Percentiles rank a stretch among this genome's conserved stretches.
These are phyloP conservation scores for Eunapius fragilis DNA, from an alignment of 37 sponge, comb jelly and placozoan genomes.

Conservation along the genomic window DNA sequence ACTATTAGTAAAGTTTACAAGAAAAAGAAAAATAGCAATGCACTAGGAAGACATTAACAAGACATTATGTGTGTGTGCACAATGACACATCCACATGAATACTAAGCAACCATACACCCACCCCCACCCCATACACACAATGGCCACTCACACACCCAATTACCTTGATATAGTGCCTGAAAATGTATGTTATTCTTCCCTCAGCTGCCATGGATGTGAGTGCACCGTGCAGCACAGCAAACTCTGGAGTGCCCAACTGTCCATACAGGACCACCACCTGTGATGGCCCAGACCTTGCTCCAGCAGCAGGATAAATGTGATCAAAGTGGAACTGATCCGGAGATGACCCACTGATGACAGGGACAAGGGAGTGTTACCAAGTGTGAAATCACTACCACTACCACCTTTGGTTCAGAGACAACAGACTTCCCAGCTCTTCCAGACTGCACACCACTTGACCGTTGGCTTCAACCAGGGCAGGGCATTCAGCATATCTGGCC, in stretches of 20 bases:
- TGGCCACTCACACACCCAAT: background rate
- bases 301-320: slow-evolving; percentile 57
- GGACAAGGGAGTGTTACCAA: background rate
- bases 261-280: slow-evolving; percentile 78
- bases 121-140: background rate
- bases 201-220: slow-evolving; percentile 43
- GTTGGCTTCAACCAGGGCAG: slow-evolving; percentile 26
- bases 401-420: background rate
- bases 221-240: slow-evolving; percentile 29
- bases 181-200: slow-evolving; percentile 54
- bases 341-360: background rate
- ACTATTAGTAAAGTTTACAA: no score
- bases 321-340: slow-evolving; percentile 66
- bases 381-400: background rate
- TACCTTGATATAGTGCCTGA: slow-evolving; percentile 70
- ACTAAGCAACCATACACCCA: background rate
- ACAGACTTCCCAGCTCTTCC: slow-evolving; percentile 7
- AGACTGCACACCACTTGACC: slow-evolving; percentile 10
- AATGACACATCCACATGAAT: no score
- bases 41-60: no score
- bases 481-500: slow-evolving; percentile 1
- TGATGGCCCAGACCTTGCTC: background rate
- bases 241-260: slow-evolving; percentile 62
- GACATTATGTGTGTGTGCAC: no score
- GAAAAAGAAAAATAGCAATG: background rate